phyloP scores from a whole-genome alignment of 2,888 invertebrate genomes.

The Caenorhabditis japonica region DNA sequence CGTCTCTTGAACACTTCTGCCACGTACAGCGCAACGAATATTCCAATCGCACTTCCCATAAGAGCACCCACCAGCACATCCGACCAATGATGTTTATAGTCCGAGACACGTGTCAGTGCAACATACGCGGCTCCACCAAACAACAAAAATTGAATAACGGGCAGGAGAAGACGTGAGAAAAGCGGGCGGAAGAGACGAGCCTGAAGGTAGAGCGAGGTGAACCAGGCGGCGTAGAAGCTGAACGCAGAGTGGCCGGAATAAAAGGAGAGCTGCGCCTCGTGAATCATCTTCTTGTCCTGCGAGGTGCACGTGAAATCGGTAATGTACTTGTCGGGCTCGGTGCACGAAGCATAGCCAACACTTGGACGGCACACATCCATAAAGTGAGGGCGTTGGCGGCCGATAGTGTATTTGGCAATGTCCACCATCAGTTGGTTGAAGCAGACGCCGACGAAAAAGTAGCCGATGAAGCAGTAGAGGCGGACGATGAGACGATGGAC shows the following conservation, averaged over 20 bases:
- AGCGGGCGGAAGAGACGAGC: conserved; percentile 86
- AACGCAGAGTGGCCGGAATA: conserved; percentile 77
- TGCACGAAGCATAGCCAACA: conserved; percentile 62
- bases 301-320: conserved; percentile 69
- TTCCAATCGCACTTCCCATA: conserved; percentile 78
- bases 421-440: conserved; percentile 83
- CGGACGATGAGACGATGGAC: conserved; percentile 76
- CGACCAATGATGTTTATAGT: conserved; percentile 93
- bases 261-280: conserved; percentile 75
- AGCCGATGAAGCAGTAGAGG: conserved; percentile 74
- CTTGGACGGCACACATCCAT: conserved; percentile 87
- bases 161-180: conserved; percentile 85
- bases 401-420: conserved; percentile 92
- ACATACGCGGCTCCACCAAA: conserved; percentile 80
- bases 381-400: conserved; percentile 94
- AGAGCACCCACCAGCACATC: conserved; percentile 88
- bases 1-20: conserved; percentile 76
- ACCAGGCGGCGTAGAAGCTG: conserved; percentile 77
- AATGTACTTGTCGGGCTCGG: conserved; percentile 65
- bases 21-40: conserved; percentile 70
- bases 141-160: conserved; percentile 87
- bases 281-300: conserved; percentile 66
- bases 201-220: conserved; percentile 87
- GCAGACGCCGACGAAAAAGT: conserved; percentile 77
- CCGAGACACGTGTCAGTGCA: conserved; percentile 64